A percentile compares a stretch with the other conserved stretches of the same genome.
Conservation (phyloP, 2,888 invertebrate species). For the Arenicola marina region DNA sequence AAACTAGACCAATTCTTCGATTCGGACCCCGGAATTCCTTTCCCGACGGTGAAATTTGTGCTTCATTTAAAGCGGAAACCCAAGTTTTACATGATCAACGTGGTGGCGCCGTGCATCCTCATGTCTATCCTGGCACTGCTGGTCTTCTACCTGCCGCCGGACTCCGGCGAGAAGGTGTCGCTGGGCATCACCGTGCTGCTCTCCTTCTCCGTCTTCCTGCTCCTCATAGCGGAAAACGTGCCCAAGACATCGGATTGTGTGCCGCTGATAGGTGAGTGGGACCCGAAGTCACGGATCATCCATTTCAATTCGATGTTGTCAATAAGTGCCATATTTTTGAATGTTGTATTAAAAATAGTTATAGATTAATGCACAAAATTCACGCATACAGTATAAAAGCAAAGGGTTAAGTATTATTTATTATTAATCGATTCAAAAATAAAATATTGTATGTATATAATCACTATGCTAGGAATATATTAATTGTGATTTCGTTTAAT, state of each 20-base stretch:
- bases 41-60: conserved; percentile 39
- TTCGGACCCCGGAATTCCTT: conserved; percentile 35
- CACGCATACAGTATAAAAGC: too few species aligned
- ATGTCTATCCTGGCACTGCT: conserved; percentile 44
- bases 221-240: conserved; percentile 47
- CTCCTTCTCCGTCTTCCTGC: conserved; percentile 47
- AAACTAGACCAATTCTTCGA: conserved; percentile 31
- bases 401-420: too few species aligned
- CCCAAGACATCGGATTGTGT: conserved; percentile 44
- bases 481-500: too few species aligned
- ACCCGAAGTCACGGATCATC: too few species aligned
- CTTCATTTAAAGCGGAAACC: conserved; percentile 37
- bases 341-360: too few species aligned
- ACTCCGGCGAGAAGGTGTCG: conserved; percentile 48
- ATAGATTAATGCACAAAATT: too few species aligned
- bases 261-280: conserved; percentile 42
- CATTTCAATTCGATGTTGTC: too few species aligned
- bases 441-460: too few species aligned
- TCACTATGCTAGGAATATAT: too few species aligned
- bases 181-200: conserved; percentile 51
- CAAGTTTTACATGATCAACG: conserved; percentile 44
- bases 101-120: conserved; percentile 46
- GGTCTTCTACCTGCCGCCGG: conserved; percentile 48
- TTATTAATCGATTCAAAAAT: too few species aligned
- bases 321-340: too few species aligned